Base-by-base conservation (phyloP, 2,797 vertebrate species). In the Pangasius sanitwongsei region DNA sequence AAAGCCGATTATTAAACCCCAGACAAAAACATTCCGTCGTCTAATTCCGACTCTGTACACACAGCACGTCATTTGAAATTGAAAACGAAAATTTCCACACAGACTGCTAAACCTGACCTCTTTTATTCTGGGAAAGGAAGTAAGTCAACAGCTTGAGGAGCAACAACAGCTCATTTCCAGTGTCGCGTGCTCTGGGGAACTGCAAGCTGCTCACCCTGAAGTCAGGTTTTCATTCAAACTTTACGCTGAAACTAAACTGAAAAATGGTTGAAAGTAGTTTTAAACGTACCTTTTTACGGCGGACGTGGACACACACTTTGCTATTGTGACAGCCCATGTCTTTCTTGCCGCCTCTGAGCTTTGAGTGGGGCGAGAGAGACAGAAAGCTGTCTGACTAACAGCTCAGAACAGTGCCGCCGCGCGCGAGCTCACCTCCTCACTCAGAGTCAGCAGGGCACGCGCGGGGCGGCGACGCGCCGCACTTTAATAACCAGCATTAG, bases 271-370 rank as follows among this genome's bases (percentile, higher is more conserved):
- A 57, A 61, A 61, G 55, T 2, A 5, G 2, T 37, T 86, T 82
- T 13, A 8, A 70, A 85, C 84, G 13, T 86, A 92, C 90, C 87
- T 89, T 92, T 90, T 90, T 86, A 65, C 41, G 83, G 28, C 84
- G 86, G 82, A 87, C 72, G 55, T 89, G 87, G 57, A 78, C 65
- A 86, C 92, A 88, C 87, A 94, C 93, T 93, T 95, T 96, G 84
- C 96, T 96, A 83, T 95, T 93, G 89, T 86, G 88, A 94, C 96
- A 96, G 91, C 96, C 96, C 96, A 96, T 96, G n/a, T 87, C 94
- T 84, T 75, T 78, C 82, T 23, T 13, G 13, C 13, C 75, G n/a
- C n/a, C 44, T 82, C 86, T 23, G 34, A 44, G 20, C n/a, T 50
- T 31, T 20, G 41, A 20, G 44, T 31, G 65, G 70, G 65, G 82